These are phyloP conservation scores for Strigops habroptila DNA, from an alignment of 2,113 vertebrate species.

Conservation along the genomic window DNA sequence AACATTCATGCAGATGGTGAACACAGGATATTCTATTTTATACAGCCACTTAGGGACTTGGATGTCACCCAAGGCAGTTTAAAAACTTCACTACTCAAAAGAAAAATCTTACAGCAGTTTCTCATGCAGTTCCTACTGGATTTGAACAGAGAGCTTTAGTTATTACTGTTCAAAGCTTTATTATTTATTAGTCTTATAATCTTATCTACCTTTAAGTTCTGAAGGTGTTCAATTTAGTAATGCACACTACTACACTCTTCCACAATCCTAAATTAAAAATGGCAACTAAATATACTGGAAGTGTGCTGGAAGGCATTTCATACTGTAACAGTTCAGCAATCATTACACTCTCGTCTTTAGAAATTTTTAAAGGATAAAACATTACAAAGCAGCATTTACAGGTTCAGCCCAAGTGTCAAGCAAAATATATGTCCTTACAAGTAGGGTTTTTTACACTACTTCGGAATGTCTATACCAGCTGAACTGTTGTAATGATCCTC, in stretches of 20 bases:
- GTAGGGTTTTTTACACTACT: neutral
- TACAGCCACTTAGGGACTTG: neutral
- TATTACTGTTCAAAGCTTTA: neutral
- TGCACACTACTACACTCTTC: neutral
- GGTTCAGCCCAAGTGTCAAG: neutral
- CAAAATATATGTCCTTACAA: neutral
- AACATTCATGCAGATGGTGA: neutral
- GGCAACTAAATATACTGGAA: neutral
- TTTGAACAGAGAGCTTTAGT: neutral
- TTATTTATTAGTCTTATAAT: neutral
- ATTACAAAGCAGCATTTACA: neutral
- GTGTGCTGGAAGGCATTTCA: neutral
- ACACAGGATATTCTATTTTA: neutral
- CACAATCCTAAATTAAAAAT: neutral
- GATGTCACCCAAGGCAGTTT: neutral
- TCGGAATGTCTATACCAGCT: neutral
- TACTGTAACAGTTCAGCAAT: accelerated
- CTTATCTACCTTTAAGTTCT: neutral
- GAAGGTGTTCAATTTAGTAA: neutral
- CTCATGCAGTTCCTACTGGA: neutral
- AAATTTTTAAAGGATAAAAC: neutral
- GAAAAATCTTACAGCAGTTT: neutral
- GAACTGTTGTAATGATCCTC: neutral
- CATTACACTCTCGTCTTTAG: neutral
- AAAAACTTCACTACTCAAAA: neutral